A percentile compares a stretch with the other conserved stretches of the same genome.
These are phyloP conservation scores for Meliscaeva auricollis DNA, from an alignment of 2,888 invertebrate species.

Conservation along the genomic window DNA sequence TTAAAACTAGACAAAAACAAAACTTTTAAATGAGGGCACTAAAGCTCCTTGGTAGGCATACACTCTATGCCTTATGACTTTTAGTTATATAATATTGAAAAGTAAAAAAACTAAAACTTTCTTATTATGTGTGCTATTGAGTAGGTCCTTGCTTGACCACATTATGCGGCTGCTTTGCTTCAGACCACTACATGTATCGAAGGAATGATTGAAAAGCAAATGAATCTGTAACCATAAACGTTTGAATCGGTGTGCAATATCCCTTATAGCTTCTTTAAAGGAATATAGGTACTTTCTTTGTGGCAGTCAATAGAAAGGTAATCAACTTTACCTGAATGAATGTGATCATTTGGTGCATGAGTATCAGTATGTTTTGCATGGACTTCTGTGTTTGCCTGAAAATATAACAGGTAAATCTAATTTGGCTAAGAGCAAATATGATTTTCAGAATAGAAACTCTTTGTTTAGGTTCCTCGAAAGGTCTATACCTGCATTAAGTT, in stretches of 20 bases:
- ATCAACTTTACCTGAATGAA: conserved; percentile 29
- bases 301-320: conserved; percentile 1
- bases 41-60: not conserved
- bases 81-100: no score
- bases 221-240: conserved; percentile 62
- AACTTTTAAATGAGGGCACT: not conserved
- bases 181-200: not conserved
- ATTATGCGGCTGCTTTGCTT: no score
- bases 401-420: conserved; percentile 66
- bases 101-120: no score
- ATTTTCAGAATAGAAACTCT: conserved; percentile 41
- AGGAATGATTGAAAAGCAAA: conserved; percentile 51
- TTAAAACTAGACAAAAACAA: not conserved
- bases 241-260: conserved; percentile 52
- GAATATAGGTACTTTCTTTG: conserved; percentile 32
- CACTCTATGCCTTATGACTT: no score
- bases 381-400: conserved; percentile 50
- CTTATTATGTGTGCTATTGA: no score
- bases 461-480: conserved; percentile 45
- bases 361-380: not conserved
- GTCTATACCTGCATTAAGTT: conserved; percentile 6
- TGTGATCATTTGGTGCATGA: conserved; percentile 35
- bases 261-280: conserved; percentile 48
- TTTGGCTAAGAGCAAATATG: conserved; percentile 69
- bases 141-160: no score